These are phyloP conservation scores for Coleophora deauratella DNA, from an alignment of 2,888 invertebrate genomes.

Conservation along the genomic window DNA sequence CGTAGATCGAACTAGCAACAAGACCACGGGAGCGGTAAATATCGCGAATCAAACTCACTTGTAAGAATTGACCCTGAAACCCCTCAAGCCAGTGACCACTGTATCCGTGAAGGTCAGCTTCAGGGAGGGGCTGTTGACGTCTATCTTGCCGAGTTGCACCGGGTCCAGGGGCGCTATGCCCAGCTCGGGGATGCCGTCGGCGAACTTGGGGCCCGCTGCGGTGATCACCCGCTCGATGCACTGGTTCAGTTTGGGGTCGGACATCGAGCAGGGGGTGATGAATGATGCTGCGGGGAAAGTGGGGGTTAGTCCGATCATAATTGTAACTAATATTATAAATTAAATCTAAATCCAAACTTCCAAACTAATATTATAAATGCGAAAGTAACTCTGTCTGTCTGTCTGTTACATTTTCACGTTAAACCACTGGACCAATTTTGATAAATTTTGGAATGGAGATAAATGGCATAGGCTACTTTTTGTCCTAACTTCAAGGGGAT, in stretches of 20 bases:
- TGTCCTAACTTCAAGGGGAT: too few relatives aligned
- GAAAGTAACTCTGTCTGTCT: too few relatives aligned
- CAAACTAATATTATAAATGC: too few relatives aligned
- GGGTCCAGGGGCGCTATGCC: conserved; percentile 66
- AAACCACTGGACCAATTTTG: too few relatives aligned
- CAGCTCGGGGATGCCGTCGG: conserved; percentile 59
- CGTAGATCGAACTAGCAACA: too few relatives aligned
- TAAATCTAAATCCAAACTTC: too few relatives aligned
- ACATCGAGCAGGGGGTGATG: conserved; percentile 57
- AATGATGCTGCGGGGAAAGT: conserved; percentile 46
- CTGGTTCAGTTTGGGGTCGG: conserved; percentile 51
- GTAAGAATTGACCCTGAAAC: conserved; percentile 48
- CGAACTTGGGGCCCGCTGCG: conserved; percentile 42
- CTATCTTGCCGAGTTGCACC: conserved; percentile 54
- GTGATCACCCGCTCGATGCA: conserved; percentile 49
- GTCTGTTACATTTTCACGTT: too few relatives aligned
- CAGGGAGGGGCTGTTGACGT: conserved; percentile 55
- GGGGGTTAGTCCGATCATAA: neutral
- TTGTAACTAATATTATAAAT: too few relatives aligned
- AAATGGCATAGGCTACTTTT: too few relatives aligned
- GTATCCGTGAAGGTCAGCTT: conserved; percentile 60
- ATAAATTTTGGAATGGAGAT: too few relatives aligned
- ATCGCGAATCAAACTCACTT: conserved; percentile 58
- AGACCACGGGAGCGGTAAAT: too few relatives aligned
- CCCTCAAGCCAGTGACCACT: conserved; percentile 55